These are phyloP conservation scores for Trematocara macrostoma DNA, from an alignment of 2,113 vertebrate genomes.

Conservation along the genomic window DNA sequence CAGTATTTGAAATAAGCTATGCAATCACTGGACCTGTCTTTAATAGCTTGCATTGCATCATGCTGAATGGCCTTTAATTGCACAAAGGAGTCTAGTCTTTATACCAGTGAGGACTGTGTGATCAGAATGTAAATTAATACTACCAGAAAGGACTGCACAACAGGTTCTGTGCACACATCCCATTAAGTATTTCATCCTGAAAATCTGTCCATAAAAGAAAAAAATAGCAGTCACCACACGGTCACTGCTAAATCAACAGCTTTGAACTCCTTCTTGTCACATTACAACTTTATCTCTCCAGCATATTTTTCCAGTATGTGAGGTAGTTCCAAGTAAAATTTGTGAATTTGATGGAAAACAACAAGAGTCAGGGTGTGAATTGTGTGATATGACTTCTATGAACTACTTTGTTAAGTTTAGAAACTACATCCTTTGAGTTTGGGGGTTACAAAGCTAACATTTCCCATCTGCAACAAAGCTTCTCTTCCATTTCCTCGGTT, in stretches of 20 bases:
- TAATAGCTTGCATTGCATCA: neutral
- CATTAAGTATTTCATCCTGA: neutral
- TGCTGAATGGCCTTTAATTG: neutral
- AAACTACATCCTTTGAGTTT: neutral
- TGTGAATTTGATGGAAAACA: neutral
- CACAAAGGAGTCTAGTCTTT: neutral
- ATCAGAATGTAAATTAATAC: neutral
- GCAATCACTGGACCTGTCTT: neutral
- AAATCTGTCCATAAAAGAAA: neutral
- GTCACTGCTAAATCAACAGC: neutral
- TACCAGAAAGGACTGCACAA: neutral
- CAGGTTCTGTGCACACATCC: neutral
- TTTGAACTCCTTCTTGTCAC: neutral
- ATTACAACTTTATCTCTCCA: neutral
- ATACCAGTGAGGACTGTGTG: neutral
- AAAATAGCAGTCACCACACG: neutral
- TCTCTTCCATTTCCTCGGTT: neutral
- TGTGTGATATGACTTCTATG: neutral
- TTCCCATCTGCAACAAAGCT: neutral
- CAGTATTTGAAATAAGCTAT: neutral
- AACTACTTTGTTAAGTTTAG: neutral
- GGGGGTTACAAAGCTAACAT: neutral
- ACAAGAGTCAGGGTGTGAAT: neutral
- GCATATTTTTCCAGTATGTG: neutral
- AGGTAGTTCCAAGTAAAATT: neutral